Base-by-base conservation (phyloP, 2,797 vertebrate genomes). In the Sternotherus odoratus region DNA sequence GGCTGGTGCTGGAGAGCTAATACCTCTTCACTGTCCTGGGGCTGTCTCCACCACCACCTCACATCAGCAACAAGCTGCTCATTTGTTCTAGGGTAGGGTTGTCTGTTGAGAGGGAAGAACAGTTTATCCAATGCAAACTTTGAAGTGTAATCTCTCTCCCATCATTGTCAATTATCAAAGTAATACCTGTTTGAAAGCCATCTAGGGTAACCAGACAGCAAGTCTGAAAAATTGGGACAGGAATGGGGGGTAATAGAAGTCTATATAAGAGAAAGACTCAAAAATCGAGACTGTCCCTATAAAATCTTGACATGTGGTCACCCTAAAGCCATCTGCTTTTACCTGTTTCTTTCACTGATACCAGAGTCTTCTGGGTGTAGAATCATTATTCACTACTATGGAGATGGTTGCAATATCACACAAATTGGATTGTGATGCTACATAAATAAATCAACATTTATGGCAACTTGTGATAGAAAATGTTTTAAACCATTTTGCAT, bases 341-440 rank as follows among this genome's bases (percentile, higher is more conserved):
- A 10, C 4, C n/a, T 66, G 16, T 66, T 36, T 66, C 19, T 82
- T 26, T 1, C 28, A 6, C 2, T 33, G 92, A 75, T 86, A 77
- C 69, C 60, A 54, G 1, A 6, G 77, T 79, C 69, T 79, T 13
- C 46, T n/a, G 1, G 0, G 1, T 17, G 19, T 1, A 2, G 74
- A 49, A 5, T 91, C 7, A 0, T 49, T 69, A 39, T 23, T 15
- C 0, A 0, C 24, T 75, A 26, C 72, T 85, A 6, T n/a, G 48
- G 83, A 15, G 33, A n/a, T 69, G 53, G 19, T 54, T 85, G 48
- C 77, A 69, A 57, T 26, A 1, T 0, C 79, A 57, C n/a, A 89
- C 79, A 77, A 72, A 53, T 0, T 0, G 16, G 0, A 0, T 8
- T 15, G n/a, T 3, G 84, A 48, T 21, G 26, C 30, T 77, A 17